These are phyloP conservation scores for Tetrax tetrax DNA, from an alignment of 2,113 vertebrate species.

Conservation along the genomic window DNA sequence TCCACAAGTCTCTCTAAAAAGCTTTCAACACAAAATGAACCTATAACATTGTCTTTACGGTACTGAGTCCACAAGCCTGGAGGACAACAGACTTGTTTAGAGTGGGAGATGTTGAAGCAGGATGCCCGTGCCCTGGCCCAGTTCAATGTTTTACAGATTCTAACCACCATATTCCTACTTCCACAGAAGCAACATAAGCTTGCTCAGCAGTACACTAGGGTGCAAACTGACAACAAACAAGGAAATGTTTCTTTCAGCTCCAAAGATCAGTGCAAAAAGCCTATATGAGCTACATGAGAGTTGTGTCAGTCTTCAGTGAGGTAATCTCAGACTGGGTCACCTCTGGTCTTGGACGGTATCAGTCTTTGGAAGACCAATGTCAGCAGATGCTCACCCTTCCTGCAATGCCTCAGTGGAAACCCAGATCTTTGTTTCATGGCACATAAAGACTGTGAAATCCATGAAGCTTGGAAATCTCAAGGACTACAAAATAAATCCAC, in stretches of 20 bases:
- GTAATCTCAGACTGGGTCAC: neutral
- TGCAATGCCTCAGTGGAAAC: neutral
- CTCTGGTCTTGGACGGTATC: neutral
- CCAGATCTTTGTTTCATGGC: neutral
- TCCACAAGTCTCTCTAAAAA: neutral
- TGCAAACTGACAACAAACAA: neutral
- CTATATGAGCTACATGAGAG: neutral
- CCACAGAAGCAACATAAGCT: neutral
- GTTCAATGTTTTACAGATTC: neutral
- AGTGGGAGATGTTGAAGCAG: neutral
- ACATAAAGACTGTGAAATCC: neutral
- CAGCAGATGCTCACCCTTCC: neutral
- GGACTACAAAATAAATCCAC: conserved; percentile 26
- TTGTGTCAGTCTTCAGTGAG: neutral
- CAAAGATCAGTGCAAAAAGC: neutral
- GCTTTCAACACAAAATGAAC: neutral
- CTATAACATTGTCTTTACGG: neutral
- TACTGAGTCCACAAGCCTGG: neutral
- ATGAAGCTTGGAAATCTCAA: conserved; percentile 10
- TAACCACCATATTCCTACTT: neutral
- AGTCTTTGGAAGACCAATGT: neutral
- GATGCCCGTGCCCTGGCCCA: neutral
- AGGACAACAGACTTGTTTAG: neutral
- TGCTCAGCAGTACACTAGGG: neutral
- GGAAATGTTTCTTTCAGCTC: neutral